Conservation (phyloP, 2,113 vertebrate species). For the Elachura formosa region DNA sequence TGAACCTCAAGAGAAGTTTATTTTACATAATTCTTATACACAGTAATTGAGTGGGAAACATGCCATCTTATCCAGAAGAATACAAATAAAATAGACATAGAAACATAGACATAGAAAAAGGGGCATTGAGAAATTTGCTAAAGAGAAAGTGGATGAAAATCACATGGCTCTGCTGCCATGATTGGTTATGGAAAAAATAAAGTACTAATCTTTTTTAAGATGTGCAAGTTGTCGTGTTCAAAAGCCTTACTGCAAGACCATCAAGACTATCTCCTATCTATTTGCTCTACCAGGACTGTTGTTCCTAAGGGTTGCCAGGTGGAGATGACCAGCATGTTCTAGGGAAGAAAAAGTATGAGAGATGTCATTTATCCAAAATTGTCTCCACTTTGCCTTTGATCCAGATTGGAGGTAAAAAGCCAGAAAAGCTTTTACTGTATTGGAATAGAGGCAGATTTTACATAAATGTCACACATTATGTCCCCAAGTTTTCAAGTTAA, state of each 20-base stretch:
- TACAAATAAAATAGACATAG: background rate
- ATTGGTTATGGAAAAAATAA: background rate
- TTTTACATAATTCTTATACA: background rate
- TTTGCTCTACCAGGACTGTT: background rate
- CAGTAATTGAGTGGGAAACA: background rate
- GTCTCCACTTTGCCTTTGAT: background rate
- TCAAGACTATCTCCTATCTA: background rate
- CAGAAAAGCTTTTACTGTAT: background rate
- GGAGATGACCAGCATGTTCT: background rate
- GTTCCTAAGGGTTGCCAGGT: background rate
- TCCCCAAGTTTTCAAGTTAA: background rate
- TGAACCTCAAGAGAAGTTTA: background rate
- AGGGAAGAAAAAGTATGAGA: background rate
- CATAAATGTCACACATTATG: background rate
- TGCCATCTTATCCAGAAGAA: constrained; percentile 15
- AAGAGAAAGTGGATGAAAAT: background rate
- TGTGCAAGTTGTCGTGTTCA: background rate
- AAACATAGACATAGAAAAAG: background rate
- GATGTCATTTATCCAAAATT: background rate
- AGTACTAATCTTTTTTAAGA: background rate
- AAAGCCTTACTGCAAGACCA: background rate
- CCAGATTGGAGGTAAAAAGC: background rate
- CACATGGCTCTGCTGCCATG: background rate
- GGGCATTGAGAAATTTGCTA: background rate
- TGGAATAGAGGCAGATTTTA: background rate